Base-by-base conservation (phyloP, 2,888 invertebrate species). In the Catocala nupta region DNA sequence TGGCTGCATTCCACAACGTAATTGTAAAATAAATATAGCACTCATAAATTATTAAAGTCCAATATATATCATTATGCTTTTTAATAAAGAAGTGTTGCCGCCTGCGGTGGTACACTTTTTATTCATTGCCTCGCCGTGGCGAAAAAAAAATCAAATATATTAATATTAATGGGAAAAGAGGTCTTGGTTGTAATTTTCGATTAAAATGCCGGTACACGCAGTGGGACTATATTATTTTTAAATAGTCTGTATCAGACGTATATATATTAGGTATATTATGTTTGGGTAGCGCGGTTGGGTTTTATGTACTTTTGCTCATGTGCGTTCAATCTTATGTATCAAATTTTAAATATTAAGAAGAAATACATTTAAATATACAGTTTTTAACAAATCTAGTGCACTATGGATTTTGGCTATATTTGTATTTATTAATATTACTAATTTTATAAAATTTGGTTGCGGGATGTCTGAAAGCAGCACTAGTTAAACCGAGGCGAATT, bases 51-150 rank as follows among this genome's bases (percentile, higher is more conserved):
- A 64, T 70, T 71, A 63, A 68, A 67, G 53, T 59, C 53, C 55
- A 51, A 58, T 65, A 68, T 71, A 69, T 70, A 71, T 71, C 62
- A 68, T 71, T 65, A 69, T 43, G 48, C 25, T n/a, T 65, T 78
- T 76, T 77, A 73, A 73, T 77, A 72, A 69, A 73, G 63, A 70
- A 68, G 74, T 75, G 75, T 67, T 68, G 65, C 67, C 80, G 63
- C 74, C 71, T 52, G 59, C 67, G 61, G 71, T 53, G 74, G 53
- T 36, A 65, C 57, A 60, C 56, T 70, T 77, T 75, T 78, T 70
- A 69, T 72, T 71, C 57, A 70, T 80, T 59, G 65, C 55, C 47
- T 48, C 54, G 50, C 57, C 51, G 8, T 59, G 54, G 51, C 33
- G 10, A 42, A 59, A 61, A 62, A 75, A 73, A 74, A 75, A 66